Conservation (phyloP, 2,888 invertebrate species). For the Cheilosia scutellata region DNA sequence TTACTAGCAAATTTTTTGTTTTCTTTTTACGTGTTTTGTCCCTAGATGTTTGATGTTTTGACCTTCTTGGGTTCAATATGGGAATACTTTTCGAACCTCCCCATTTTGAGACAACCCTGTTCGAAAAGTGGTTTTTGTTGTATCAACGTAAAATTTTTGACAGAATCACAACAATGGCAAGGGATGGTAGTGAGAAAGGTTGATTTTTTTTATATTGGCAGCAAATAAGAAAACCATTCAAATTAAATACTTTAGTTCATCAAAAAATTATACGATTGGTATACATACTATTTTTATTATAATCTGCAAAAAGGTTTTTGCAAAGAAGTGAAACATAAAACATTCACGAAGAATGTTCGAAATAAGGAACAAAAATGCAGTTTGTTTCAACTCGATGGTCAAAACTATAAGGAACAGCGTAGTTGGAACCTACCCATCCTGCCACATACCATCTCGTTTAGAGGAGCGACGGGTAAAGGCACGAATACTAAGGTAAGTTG, state of each 20-base stretch:
- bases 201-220: slow-evolving; percentile 3
- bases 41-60: too few species aligned
- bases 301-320: slow-evolving; percentile 5
- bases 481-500: slow-evolving; percentile 79
- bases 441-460: slow-evolving; percentile 89
- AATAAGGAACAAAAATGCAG: slow-evolving; percentile 77
- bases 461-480: slow-evolving; percentile 90
- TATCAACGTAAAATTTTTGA: slow-evolving; percentile 32
- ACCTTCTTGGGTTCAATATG: background rate
- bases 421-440: slow-evolving; percentile 91
- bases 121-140: slow-evolving; percentile 39
- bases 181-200: slow-evolving; percentile 61
- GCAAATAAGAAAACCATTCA: slow-evolving; percentile 8
- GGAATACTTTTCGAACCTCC: background rate
- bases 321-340: background rate
- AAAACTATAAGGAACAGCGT: slow-evolving; percentile 84
- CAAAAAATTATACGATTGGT: background rate
- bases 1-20: too few species aligned
- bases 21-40: too few species aligned
- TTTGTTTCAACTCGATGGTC: slow-evolving; percentile 83
- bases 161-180: slow-evolving; percentile 71
- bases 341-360: slow-evolving; percentile 77
- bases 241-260: slow-evolving; percentile 26
- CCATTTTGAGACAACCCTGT: slow-evolving; percentile 29
- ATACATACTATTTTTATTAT: background rate